Evolutionary conservation across 2,888 invertebrate genomes (phyloP).

Genomic region (Petrolisthes manimaculis): DNA sequence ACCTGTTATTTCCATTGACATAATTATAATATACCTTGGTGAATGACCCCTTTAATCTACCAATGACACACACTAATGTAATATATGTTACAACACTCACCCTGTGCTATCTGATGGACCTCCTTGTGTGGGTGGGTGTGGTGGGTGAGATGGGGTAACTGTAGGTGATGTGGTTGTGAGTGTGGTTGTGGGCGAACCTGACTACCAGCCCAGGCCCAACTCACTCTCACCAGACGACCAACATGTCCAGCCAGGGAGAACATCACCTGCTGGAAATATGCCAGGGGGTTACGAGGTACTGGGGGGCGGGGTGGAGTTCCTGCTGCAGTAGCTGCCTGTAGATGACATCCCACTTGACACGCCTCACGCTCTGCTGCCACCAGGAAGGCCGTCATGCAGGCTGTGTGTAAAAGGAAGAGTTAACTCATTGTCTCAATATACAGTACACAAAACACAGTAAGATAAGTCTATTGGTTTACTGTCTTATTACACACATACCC

Average conservation of each 20-base stretch:
- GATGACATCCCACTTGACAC: slow-evolving; percentile 62
- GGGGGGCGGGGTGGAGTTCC: not conserved
- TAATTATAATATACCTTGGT: no score
- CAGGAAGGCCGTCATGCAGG: slow-evolving; percentile 56
- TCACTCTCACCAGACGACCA: slow-evolving; percentile 50
- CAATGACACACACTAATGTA: no score
- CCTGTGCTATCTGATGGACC: not conserved
- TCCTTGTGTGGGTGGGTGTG: slow-evolving; percentile 22
- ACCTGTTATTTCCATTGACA: no score
- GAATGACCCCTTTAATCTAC: no score
- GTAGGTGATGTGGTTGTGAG: not conserved
- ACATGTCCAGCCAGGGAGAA: slow-evolving; percentile 54
- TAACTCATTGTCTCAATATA: not conserved
- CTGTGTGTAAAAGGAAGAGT: slow-evolving; percentile 28
- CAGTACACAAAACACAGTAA: not conserved
- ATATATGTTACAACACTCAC: no score
- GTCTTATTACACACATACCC: not conserved
- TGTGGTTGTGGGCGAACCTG: not conserved
- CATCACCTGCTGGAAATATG: slow-evolving; percentile 58
- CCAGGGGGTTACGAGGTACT: slow-evolving; percentile 33
- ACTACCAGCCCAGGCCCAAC: slow-evolving; percentile 49
- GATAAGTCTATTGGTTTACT: not conserved
- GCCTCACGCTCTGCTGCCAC: slow-evolving; percentile 58
- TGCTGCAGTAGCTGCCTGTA: slow-evolving; percentile 57
- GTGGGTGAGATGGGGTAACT: not conserved